These are phyloP conservation scores for Taxidea taxus DNA, from an alignment of 2,113 vertebrate genomes.

Conservation along the genomic window DNA sequence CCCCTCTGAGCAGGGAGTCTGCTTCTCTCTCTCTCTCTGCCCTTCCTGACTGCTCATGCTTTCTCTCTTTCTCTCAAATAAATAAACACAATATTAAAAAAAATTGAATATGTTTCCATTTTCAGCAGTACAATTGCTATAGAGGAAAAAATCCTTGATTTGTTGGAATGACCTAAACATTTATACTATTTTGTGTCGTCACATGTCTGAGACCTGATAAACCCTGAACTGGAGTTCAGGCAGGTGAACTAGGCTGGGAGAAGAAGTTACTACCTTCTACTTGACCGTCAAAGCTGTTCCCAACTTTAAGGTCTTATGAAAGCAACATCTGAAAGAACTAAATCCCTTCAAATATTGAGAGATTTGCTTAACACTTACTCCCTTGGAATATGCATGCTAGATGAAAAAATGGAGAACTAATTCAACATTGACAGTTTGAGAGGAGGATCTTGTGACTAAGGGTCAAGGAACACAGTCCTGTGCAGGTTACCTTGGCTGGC, in stretches of 20 bases:
- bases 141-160: not conserved
- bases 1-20: too few relatives aligned
- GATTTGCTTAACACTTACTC: not conserved
- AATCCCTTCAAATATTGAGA: not conserved
- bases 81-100: too few relatives aligned
- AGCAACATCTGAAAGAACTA: conserved; percentile 1
- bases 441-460: not conserved
- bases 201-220: not conserved
- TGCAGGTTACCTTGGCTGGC: not conserved
- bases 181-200: not conserved
- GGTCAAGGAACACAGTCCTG: not conserved
- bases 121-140: not conserved
- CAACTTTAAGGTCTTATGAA: not conserved
- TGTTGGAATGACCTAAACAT: not conserved
- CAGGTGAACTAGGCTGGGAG: not conserved
- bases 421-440: not conserved
- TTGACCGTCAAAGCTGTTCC: not conserved
- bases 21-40: too few relatives aligned
- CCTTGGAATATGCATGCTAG: not conserved
- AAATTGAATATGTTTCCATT: not conserved
- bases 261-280: not conserved
- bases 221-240: not conserved
- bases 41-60: too few relatives aligned
- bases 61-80: too few relatives aligned
- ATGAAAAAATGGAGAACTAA: not conserved